These are phyloP conservation scores for Cephus pulcher DNA, from an alignment of 2,888 invertebrate genomes.

Conservation along the genomic window DNA sequence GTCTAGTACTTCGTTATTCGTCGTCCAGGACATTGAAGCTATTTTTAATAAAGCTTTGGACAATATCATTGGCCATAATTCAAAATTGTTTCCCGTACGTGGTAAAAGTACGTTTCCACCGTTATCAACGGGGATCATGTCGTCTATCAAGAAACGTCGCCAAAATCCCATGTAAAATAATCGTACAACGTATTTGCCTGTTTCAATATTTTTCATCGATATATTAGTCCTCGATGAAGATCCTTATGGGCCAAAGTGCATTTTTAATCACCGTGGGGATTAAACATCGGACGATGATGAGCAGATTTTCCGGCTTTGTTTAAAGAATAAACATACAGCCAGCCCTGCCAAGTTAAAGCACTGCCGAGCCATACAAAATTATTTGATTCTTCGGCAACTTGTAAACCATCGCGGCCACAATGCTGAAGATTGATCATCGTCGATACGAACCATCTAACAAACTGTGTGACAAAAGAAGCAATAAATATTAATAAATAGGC, in stretches of 20 bases:
- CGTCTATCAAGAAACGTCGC: slow-evolving; percentile 67
- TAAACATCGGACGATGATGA: slow-evolving; percentile 59
- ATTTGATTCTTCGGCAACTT: slow-evolving; percentile 52
- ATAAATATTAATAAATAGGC: not conserved
- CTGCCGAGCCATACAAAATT: slow-evolving; percentile 55
- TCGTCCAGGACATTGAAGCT: slow-evolving; percentile 61
- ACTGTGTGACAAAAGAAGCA: slow-evolving; percentile 34
- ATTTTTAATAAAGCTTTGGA: slow-evolving; percentile 67
- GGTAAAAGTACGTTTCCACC: slow-evolving; percentile 62
- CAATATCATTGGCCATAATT: slow-evolving; percentile 68
- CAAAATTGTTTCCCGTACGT: slow-evolving; percentile 46
- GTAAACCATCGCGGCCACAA: slow-evolving; percentile 58
- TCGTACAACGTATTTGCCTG: slow-evolving; percentile 68
- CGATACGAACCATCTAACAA: slow-evolving; percentile 63
- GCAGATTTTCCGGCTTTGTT: slow-evolving; percentile 62
- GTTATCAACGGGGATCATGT: slow-evolving; percentile 64
- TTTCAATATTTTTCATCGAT: not conserved
- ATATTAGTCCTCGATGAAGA: not conserved
- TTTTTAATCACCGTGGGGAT: slow-evolving; percentile 52
- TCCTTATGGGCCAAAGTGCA: not conserved
- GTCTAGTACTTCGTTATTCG: slow-evolving; percentile 58
- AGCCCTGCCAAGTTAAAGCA: slow-evolving; percentile 63
- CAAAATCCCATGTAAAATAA: slow-evolving; percentile 68
- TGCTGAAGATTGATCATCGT: slow-evolving; percentile 62
- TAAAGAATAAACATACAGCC: slow-evolving; percentile 67